Percentiles rank a stretch among this genome's conserved stretches.
Conservation (phyloP, 2,113 vertebrate genomes). For the Notechis scutatus region DNA sequence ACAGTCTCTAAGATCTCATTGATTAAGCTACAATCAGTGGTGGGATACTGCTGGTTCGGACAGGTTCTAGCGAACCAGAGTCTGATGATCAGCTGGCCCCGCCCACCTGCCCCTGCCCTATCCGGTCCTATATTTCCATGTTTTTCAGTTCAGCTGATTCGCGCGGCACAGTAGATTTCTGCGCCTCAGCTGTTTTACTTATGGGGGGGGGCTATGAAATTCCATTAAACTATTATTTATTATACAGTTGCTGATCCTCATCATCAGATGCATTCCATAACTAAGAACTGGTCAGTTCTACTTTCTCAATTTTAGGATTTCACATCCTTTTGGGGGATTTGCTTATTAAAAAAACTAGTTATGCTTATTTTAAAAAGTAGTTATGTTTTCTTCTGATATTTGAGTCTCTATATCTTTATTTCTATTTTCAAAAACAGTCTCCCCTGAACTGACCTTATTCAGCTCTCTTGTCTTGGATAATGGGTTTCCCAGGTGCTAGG, state of each 20-base stretch:
- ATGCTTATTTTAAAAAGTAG: background rate
- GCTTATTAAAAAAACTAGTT: background rate
- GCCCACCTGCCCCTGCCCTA: too few relatives aligned
- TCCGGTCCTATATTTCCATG: too few relatives aligned
- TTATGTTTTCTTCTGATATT: background rate
- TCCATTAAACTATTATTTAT: background rate
- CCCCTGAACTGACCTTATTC: background rate
- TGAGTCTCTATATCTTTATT: background rate
- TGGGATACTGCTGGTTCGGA: too few relatives aligned
- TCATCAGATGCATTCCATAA: background rate
- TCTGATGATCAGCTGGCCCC: too few relatives aligned
- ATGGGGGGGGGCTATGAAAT: background rate
- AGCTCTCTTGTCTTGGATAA: background rate
- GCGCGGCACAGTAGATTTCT: too few relatives aligned
- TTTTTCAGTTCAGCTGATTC: too few relatives aligned
- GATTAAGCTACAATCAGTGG: background rate
- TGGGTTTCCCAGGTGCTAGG: conserved; percentile 6
- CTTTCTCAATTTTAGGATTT: background rate
- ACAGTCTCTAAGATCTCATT: background rate
- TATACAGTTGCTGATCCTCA: background rate
- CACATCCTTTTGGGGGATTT: background rate
- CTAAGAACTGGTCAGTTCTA: background rate
- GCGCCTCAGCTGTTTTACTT: too few relatives aligned
- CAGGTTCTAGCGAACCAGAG: too few relatives aligned
- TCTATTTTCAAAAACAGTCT: background rate